Conservation (phyloP, 2,888 invertebrate species). For the Hypsopygia costalis region DNA sequence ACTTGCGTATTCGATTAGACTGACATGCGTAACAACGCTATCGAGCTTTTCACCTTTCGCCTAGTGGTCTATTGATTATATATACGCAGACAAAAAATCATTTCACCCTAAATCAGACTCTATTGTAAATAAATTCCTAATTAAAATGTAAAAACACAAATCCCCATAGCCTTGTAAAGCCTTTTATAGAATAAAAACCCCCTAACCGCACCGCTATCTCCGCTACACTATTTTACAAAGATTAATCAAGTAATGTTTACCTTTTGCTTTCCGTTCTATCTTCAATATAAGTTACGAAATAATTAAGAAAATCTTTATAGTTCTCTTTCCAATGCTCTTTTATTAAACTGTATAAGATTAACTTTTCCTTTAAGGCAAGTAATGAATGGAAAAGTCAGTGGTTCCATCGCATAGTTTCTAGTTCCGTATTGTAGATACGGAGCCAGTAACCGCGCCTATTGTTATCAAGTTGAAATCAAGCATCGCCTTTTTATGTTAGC, state of each 20-base stretch:
- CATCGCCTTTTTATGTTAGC: conserved; percentile 54
- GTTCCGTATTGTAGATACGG: conserved; percentile 2
- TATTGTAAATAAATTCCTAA: too few relatives aligned
- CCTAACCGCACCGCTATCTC: conserved; percentile 35
- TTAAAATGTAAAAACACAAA: too few relatives aligned
- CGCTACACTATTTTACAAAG: conserved; percentile 51
- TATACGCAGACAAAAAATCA: too few relatives aligned
- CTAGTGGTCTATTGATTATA: too few relatives aligned
- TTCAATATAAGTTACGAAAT: background rate
- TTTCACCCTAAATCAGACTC: too few relatives aligned
- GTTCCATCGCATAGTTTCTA: background rate
- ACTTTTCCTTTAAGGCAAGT: background rate
- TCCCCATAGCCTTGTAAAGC: too few relatives aligned
- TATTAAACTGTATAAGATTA: background rate
- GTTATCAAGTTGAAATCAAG: conserved; percentile 64
- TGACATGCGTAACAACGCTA: too few relatives aligned
- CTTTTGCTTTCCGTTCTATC: conserved; percentile 41
- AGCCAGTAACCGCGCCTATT: conserved; percentile 39
- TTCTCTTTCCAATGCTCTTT: conserved; percentile 6
- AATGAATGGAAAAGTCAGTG: conserved; percentile 2
- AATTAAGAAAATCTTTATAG: too few relatives aligned
- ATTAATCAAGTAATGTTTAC: conserved; percentile 64
- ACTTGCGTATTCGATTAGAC: too few relatives aligned
- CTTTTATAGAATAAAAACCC: too few relatives aligned
- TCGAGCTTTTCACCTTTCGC: too few relatives aligned